Percentiles rank a stretch among this genome's conserved stretches.
phyloP scores from a whole-genome alignment of 2,888 invertebrate genomes.

The Horisme vitalbata region DNA sequence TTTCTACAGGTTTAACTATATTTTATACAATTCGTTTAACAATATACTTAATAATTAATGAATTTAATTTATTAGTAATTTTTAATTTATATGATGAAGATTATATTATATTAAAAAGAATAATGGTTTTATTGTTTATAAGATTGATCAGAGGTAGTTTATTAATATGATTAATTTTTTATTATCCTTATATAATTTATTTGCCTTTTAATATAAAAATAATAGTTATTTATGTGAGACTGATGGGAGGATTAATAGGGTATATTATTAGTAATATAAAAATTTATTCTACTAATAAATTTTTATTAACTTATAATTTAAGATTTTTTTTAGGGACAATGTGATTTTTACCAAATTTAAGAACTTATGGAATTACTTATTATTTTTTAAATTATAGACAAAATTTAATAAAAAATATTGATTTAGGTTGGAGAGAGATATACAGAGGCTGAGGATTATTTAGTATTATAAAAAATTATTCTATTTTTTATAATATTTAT shows the following conservation, averaged over 20 bases:
- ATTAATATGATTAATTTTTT: constrained; percentile 82
- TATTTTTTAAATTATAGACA: constrained; percentile 68
- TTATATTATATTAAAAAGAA: constrained; percentile 73
- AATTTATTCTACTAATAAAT: constrained; percentile 67
- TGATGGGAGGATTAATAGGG: constrained; percentile 64
- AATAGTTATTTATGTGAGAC: constrained; percentile 76
- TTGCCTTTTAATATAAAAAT: constrained; percentile 77
- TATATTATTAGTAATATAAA: constrained; percentile 69
- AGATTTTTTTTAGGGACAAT: constrained; percentile 65
- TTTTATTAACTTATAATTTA: constrained; percentile 57
- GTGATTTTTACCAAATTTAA: constrained; percentile 80
- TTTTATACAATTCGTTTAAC: constrained; percentile 81
- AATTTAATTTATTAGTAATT: constrained; percentile 71
- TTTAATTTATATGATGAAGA: constrained; percentile 78
- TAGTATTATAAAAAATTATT: constrained; percentile 61
- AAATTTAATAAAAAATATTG: constrained; percentile 65
- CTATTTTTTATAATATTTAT: constrained; percentile 58
- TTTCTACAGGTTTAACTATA: constrained; percentile 83
- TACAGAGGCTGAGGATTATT: constrained; percentile 70
- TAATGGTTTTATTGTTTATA: constrained; percentile 74
- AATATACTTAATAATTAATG: constrained; percentile 78
- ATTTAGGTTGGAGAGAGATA: constrained; percentile 76
- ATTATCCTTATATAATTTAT: constrained; percentile 77
- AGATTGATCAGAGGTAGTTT: constrained; percentile 79
- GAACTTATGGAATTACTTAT: constrained; percentile 69